Base-by-base conservation (phyloP, 2,888 invertebrate species). In the Lasioglossum figueresi region DNA sequence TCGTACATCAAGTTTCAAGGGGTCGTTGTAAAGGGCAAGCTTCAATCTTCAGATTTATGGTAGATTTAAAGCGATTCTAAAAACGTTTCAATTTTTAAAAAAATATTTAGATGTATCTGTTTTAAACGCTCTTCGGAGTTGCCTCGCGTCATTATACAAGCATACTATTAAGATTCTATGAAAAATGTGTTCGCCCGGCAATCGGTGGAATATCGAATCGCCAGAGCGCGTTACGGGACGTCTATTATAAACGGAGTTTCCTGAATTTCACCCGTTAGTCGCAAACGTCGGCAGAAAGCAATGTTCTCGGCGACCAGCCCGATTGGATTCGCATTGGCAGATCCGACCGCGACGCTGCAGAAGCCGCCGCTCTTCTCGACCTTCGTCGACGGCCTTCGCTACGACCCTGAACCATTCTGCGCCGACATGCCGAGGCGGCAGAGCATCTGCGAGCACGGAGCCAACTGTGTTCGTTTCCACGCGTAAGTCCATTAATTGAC, bases 311-410 rank as follows among this genome's bases (percentile, higher is more conserved):
- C 91, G 72, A 88, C 90, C 82, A 91, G 92, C 37, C 93, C 94
- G 68, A 88, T 94, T 73, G 94, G 94, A 63, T 94, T 94, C 82
- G 92, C 94, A 59, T 83, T 94, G 86, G 91, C 94, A 37, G 94
- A 94, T 80, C 90, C 95, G 45, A 93, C 93, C 83, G 93, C 94
- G 70, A 92, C 94, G 4, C 84, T 95, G 85, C 94, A 95, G 79
- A 95, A 95, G 89, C 93, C 95, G 23, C 88, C 95, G 31, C 93
- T 95, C 27, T 96, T 95, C 90, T 95, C 95, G 71, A 92, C 93
- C 79, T 95, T 95, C 91, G 95, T 94, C 75, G 95, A 95, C 70
- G 95, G 94, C 79, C 91, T 95, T 71, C 95, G 94, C 76, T 94
- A 95, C 86, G 95, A 95, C 78, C 93, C 94, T 19, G 94, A 94